Evolutionary conservation across 2,888 invertebrate genomes (phyloP).

Genomic region (Quadriops clusia): DNA sequence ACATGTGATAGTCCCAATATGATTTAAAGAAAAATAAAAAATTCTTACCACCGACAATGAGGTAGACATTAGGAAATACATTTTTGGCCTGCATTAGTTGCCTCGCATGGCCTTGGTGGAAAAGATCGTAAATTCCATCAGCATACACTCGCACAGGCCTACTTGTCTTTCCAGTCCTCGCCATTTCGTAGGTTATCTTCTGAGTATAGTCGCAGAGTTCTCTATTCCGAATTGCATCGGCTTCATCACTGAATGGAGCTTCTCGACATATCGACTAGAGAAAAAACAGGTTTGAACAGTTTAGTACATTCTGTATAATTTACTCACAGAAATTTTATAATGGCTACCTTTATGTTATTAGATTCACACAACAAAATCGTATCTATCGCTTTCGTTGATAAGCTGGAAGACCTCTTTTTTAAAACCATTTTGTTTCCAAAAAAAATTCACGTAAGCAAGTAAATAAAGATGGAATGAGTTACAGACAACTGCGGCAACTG

Average conservation of each 20-base stretch:
- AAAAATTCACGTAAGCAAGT: too few relatives aligned
- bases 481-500: too few relatives aligned
- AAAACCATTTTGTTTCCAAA: too few relatives aligned
- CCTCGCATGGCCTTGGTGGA: slow-evolving; percentile 96
- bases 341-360: too few relatives aligned
- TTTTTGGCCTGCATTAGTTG: slow-evolving; percentile 97
- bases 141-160: slow-evolving; percentile 92
- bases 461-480: too few relatives aligned
- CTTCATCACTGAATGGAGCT: slow-evolving; percentile 84
- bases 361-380: too few relatives aligned
- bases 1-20: neutral
- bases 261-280: slow-evolving; percentile 62
- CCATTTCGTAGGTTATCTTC: slow-evolving; percentile 78
- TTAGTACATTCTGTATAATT: slow-evolving; percentile 2
- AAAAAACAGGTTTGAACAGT: neutral
- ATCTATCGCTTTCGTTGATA: too few relatives aligned
- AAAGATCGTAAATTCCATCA: slow-evolving; percentile 98
- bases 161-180: slow-evolving; percentile 64
- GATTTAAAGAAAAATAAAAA: neutral
- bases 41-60: slow-evolving; percentile 91
- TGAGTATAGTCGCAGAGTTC: slow-evolving; percentile 72
- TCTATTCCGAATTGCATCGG: slow-evolving; percentile 64
- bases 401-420: too few relatives aligned
- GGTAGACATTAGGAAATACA: slow-evolving; percentile 90
- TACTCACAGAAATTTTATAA: too few relatives aligned